phyloP scores from a whole-genome alignment of 2,888 invertebrate species.

The Eupithecia dodoneata region DNA sequence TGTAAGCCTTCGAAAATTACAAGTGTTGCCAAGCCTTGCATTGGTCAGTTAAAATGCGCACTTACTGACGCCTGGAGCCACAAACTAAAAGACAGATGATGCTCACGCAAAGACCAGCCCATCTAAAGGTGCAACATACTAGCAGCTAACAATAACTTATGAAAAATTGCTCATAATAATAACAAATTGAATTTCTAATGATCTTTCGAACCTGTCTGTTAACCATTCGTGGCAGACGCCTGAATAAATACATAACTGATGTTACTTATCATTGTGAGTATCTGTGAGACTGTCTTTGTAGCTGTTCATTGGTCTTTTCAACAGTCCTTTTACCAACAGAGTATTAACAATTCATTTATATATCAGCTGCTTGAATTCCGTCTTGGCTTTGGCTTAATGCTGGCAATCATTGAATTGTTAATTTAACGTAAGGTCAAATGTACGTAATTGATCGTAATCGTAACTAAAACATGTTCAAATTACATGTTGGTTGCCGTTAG shows the following conservation, averaged over 20 bases:
- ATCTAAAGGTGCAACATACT: constrained; percentile 41
- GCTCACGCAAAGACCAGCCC: constrained; percentile 18
- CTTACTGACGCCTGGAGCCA: neutral
- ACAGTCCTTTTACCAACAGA: neutral
- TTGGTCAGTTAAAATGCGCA: neutral
- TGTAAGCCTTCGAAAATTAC: neutral
- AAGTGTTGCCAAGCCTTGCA: neutral
- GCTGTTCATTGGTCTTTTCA: constrained; percentile 12
- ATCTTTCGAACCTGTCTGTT: constrained; percentile 33
- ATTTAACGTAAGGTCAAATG: constrained; percentile 60
- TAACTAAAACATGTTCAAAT: constrained; percentile 53
- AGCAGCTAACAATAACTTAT: constrained; percentile 27
- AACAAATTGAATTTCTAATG: constrained; percentile 41
- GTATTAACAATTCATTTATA: constrained; percentile 23
- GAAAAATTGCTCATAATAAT: constrained; percentile 38
- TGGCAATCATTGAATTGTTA: constrained; percentile 51
- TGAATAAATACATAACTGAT: constrained; percentile 31
- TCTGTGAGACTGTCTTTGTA: neutral
- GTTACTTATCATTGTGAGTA: constrained; percentile 10
- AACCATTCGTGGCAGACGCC: constrained; percentile 27
- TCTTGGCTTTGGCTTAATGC: constrained; percentile 26
- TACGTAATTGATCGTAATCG: constrained; percentile 61
- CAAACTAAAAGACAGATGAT: constrained; percentile 20
- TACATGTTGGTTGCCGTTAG: constrained; percentile 52
- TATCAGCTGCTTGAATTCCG: constrained; percentile 34